phyloP scores from a whole-genome alignment of 2,888 invertebrate species.

The Cheilosia urbana region DNA sequence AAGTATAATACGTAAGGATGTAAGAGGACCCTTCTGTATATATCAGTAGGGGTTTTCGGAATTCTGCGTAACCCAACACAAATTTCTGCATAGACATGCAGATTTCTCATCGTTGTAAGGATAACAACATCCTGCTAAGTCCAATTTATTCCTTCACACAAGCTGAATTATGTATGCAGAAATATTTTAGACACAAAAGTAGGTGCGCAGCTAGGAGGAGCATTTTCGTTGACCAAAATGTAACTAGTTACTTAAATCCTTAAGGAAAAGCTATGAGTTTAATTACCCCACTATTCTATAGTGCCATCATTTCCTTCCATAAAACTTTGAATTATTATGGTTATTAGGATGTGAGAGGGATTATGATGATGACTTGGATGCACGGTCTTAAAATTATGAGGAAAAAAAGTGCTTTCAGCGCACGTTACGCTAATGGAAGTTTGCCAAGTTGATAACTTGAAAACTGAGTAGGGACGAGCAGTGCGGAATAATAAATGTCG shows the following conservation, averaged over 20 bases:
- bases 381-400: constrained; percentile 5
- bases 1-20: constrained; percentile 26
- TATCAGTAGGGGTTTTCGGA: constrained; percentile 1
- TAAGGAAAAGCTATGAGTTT: constrained; percentile 39
- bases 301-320: constrained; percentile 49
- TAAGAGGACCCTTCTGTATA: not conserved
- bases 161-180: constrained; percentile 48
- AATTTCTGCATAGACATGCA: constrained; percentile 61
- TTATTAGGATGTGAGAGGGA: constrained; percentile 39
- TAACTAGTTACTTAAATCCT: constrained; percentile 38
- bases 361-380: constrained; percentile 20
- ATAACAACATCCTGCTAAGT: constrained; percentile 64
- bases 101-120: constrained; percentile 45
- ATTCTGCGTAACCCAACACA: constrained; percentile 40
- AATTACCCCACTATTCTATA: constrained; percentile 32
- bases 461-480: constrained; percentile 14
- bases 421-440: constrained; percentile 51
- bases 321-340: constrained; percentile 48
- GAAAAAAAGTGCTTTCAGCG: constrained; percentile 7
- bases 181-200: constrained; percentile 33
- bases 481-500: constrained; percentile 28
- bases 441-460: constrained; percentile 37
- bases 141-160: constrained; percentile 61
- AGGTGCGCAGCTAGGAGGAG: constrained; percentile 12
- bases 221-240: constrained; percentile 35